Conservation (phyloP, 2,113 vertebrate species). For the Uria aalge region DNA sequence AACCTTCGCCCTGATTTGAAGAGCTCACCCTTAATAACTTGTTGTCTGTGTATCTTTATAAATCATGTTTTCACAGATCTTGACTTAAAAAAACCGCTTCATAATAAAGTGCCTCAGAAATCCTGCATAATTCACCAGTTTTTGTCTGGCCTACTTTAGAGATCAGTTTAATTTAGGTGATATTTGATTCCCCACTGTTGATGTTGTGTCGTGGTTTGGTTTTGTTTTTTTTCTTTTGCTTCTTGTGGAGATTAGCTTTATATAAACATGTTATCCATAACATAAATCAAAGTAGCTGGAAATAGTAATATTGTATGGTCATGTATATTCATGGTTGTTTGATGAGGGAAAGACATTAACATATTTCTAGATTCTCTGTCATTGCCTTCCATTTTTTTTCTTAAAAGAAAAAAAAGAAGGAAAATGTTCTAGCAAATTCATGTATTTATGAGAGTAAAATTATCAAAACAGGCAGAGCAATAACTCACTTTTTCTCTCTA, state of each 20-base stretch:
- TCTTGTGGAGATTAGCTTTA: slow-evolving; percentile 4
- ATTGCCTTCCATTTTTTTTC: neutral
- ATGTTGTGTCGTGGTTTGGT: neutral
- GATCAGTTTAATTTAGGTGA: neutral
- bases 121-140: neutral
- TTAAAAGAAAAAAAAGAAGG: neutral
- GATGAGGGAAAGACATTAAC: slow-evolving; percentile 35
- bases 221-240: neutral
- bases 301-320: slow-evolving; percentile 6
- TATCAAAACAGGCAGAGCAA: neutral
- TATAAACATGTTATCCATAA: slow-evolving; percentile 36
- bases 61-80: neutral
- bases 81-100: neutral
- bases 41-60: neutral
- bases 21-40: neutral
- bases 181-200: neutral
- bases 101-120: neutral
- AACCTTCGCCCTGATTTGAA: neutral
- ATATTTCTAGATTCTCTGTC: slow-evolving; percentile 20
- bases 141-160: neutral
- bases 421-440: neutral
- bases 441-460: neutral
- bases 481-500: neutral
- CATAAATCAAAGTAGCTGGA: slow-evolving; percentile 34
- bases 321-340: slow-evolving; percentile 43